A percentile compares a stretch with the other conserved stretches of the same genome.
These are phyloP conservation scores for Corynorhinus townsendii DNA, from an alignment of 2,113 vertebrate species.

Conservation along the genomic window DNA sequence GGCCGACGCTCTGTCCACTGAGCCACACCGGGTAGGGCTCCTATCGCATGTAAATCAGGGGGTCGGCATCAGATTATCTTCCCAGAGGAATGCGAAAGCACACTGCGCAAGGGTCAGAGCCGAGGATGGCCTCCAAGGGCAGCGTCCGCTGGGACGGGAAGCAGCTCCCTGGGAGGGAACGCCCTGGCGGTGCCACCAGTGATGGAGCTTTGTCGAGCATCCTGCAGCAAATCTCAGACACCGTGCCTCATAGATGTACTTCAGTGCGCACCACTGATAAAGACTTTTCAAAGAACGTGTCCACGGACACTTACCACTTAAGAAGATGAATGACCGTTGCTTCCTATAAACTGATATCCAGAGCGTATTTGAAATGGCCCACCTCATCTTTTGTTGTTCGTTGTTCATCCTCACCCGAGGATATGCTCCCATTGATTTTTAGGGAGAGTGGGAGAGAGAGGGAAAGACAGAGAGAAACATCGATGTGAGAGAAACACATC, in stretches of 20 bases:
- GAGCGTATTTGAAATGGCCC: not conserved
- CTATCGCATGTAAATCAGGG: not conserved
- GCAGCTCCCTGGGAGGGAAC: too few relatives aligned
- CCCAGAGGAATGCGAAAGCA: not conserved
- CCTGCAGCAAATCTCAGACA: not conserved
- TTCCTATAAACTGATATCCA: not conserved
- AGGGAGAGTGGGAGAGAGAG: too few relatives aligned
- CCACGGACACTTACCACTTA: not conserved
- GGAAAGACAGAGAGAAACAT: too few relatives aligned
- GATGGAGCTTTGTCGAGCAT: not conserved
- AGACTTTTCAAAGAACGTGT: not conserved
- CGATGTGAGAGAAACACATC: too few relatives aligned
- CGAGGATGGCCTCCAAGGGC: not conserved
- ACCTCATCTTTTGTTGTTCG: not conserved
- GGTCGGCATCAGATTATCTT: not conserved
- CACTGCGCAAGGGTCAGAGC: not conserved
- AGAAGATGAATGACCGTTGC: not conserved
- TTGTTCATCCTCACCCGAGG: too few relatives aligned
- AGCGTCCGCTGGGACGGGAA: not conserved
- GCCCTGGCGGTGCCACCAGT: not conserved
- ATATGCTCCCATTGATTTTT: too few relatives aligned
- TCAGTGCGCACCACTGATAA: not conserved
- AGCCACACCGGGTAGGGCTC: too few relatives aligned
- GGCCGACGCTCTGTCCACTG: too few relatives aligned
- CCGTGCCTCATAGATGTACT: not conserved